A percentile compares a stretch with the other conserved stretches of the same genome.
phyloP scores from a whole-genome alignment of 2,797 vertebrate species.

The Botia almorhae region DNA sequence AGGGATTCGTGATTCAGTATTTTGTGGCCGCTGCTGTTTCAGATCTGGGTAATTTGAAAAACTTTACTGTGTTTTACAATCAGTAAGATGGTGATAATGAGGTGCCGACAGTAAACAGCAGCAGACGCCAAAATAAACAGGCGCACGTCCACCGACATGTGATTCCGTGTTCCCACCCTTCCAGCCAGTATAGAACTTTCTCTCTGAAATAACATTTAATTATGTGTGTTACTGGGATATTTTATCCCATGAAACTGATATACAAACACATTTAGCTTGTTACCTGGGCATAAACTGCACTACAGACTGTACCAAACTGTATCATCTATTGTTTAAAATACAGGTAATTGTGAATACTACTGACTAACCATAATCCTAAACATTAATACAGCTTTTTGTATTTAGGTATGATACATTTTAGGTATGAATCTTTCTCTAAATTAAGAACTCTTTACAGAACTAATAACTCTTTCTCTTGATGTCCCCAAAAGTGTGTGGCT shows the following conservation, averaged over 20 bases:
- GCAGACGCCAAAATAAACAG: conserved; percentile 16
- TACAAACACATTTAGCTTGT: neutral
- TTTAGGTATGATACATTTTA: too few relatives aligned
- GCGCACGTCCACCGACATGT: conserved; percentile 11
- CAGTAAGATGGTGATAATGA: conserved; percentile 11
- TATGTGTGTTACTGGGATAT: neutral
- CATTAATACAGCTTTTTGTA: too few relatives aligned
- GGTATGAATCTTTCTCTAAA: too few relatives aligned
- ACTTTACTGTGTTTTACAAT: conserved; percentile 9
- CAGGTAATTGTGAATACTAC: too few relatives aligned
- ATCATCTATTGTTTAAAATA: too few relatives aligned
- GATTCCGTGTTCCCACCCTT: neutral
- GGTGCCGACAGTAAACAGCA: conserved; percentile 19
- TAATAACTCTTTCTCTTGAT: too few relatives aligned
- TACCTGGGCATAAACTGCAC: too few relatives aligned
- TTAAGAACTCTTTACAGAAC: too few relatives aligned
- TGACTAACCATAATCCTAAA: too few relatives aligned
- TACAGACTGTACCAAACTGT: too few relatives aligned
- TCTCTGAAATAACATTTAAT: neutral
- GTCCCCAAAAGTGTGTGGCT: neutral
- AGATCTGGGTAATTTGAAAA: conserved; percentile 18
- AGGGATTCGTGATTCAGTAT: neutral
- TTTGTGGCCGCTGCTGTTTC: conserved; percentile 14
- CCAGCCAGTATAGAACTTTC: conserved; percentile 5
- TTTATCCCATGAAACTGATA: neutral